Evolutionary conservation across 2,797 vertebrate genomes (phyloP).

Genomic region (Rhinoraja longicauda): DNA sequence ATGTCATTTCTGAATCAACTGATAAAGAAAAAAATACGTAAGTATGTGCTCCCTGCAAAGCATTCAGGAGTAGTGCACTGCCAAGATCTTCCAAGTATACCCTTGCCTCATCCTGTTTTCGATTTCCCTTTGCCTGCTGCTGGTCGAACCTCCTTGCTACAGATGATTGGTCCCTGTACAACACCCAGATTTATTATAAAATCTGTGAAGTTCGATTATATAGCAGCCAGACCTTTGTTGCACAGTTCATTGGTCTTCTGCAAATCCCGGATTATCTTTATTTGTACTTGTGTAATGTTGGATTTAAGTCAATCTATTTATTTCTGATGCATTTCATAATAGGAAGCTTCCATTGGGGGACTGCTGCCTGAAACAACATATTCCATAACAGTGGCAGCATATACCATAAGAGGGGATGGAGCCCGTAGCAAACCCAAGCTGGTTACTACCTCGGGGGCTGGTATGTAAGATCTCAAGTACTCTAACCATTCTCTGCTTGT

Average conservation of each 20-base stretch:
- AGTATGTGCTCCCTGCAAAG: neutral
- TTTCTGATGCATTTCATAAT: slow-evolving; percentile 40
- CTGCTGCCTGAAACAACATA: slow-evolving; percentile 88
- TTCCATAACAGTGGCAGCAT: slow-evolving; percentile 83
- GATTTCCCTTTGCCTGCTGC: neutral
- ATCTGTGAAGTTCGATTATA: neutral
- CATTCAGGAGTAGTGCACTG: neutral
- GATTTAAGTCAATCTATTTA: neutral
- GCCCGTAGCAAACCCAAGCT: slow-evolving; percentile 85
- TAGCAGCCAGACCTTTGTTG: neutral
- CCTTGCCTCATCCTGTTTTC: neutral
- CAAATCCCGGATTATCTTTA: neutral
- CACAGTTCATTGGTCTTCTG: neutral
- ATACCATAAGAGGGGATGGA: slow-evolving; percentile 88
- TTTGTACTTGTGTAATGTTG: neutral
- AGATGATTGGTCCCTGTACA: neutral
- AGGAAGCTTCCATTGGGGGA: slow-evolving; percentile 79
- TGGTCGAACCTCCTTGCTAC: neutral
- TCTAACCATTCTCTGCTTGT: neutral
- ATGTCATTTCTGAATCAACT: neutral
- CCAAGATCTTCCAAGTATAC: neutral
- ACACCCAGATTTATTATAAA: neutral
- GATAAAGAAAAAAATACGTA: neutral
- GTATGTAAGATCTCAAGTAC: slow-evolving; percentile 55
- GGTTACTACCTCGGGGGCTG: slow-evolving; percentile 85